Percentiles rank a stretch among this genome's conserved stretches.
phyloP scores from a whole-genome alignment of 2,113 vertebrate species.

The Hemichromis elongatus region DNA sequence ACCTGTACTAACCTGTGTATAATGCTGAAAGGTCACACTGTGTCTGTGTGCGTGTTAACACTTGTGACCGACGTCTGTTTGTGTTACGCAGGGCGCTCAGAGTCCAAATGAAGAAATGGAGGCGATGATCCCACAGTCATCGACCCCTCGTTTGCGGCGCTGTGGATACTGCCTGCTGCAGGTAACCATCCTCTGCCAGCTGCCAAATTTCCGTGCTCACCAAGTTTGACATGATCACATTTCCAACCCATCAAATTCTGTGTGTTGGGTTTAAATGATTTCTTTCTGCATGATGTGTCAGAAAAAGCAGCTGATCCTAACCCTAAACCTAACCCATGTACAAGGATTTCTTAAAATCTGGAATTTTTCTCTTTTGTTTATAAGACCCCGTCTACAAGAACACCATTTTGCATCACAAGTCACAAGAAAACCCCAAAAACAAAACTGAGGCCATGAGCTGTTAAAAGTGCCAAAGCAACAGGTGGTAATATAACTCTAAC shows the following conservation, averaged over 20 bases:
- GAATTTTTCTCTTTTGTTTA: not conserved
- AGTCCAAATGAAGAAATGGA: constrained; percentile 69
- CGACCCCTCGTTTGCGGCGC: constrained; percentile 69
- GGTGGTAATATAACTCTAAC: not conserved
- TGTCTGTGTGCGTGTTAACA: not conserved
- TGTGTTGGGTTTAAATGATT: not conserved
- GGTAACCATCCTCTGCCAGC: constrained; percentile 64
- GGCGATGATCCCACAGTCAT: constrained; percentile 56
- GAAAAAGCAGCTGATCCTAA: not conserved
- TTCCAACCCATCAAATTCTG: not conserved
- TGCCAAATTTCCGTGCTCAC: not conserved
- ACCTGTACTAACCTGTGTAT: not conserved
- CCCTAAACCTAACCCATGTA: too few relatives aligned
- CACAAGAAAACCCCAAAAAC: not conserved
- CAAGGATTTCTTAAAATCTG: fast-evolving
- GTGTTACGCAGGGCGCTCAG: constrained; percentile 1
- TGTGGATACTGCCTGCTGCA: constrained; percentile 87
- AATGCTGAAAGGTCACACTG: not conserved
- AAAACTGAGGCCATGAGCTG: not conserved
- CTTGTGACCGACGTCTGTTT: not conserved
- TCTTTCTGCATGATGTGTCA: not conserved
- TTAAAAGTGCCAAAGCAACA: not conserved
- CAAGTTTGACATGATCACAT: not conserved
- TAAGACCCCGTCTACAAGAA: not conserved
- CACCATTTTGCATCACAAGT: not conserved